Evolutionary conservation across 2,113 vertebrate genomes (phyloP), one percentile per base, ranked within the genome.

Genomic region (Dendrocopos noguchii): DNA sequence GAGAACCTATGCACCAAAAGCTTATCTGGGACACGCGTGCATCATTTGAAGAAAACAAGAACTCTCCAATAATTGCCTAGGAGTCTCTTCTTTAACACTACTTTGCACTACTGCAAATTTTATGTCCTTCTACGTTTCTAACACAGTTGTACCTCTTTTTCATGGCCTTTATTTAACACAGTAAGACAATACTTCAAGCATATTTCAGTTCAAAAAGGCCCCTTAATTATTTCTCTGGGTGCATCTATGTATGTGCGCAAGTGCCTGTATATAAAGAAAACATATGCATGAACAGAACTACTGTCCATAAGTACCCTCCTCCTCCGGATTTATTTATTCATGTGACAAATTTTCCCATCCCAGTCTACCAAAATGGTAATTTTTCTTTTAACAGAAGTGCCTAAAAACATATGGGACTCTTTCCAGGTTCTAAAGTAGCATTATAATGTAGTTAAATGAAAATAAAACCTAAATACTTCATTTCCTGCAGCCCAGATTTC

Each of bases 381-480:
- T 57, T 74, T n/a, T 84, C 15, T 50, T 93, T 80, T 53, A 93
- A 77, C 0, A 70, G 34, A 87, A 94, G 39, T 87, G 68, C 57
- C 84, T 93, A 83, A 89, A 95, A 91, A 80, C 81, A 91, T 24
- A 83, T 11, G 87, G 89, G 81, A 85, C 5, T 20, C 17, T 44
- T 75, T 90, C 89, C 93, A 96, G 57, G 16, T 36, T 87, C 61
- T 72, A 67, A 83, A 93, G 61, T 39, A 85, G 71, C 80, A 85
- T 77, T 64, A 88, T 80, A 92, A 95, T 53, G 56, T 31, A 91
- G 75, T 60, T 83, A 94, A 95, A 95, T 50, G 57, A 94, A 96
- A 96, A 94, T 89, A 96, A 89, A 91, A n/a, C 29, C 47, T 78
- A 95, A 95, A 95, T 72, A 85, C 72, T 92, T 95, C 42, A 96